phyloP scores from a whole-genome alignment of 1,140 invertebrate species.

The Octopus bimaculoides region DNA sequence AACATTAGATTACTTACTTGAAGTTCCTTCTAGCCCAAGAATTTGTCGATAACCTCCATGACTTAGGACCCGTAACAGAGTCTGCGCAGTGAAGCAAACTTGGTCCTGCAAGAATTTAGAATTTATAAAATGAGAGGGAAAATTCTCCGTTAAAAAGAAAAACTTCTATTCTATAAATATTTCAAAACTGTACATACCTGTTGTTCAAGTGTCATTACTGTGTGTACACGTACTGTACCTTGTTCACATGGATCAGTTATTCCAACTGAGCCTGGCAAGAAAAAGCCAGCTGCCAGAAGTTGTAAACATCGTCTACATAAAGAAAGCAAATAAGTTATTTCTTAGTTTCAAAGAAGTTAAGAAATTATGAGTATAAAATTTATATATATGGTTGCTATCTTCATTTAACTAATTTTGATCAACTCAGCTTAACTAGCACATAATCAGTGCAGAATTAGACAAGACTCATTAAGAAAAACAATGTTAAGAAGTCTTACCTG shows the following conservation, averaged over 20 bases:
- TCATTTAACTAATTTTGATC: not conserved
- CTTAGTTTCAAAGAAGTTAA: not conserved
- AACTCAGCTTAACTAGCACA: too few relatives aligned
- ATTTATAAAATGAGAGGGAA: not conserved
- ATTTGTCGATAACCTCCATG: conserved; percentile 91
- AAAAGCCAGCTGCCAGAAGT: conserved; percentile 87
- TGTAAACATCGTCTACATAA: conserved; percentile 74
- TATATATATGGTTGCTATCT: not conserved
- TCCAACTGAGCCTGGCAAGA: conserved; percentile 91
- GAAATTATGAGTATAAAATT: not conserved
- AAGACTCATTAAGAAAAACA: not conserved
- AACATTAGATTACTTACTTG: conserved; percentile 56
- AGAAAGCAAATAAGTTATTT: conserved; percentile 6
- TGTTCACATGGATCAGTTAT: conserved; percentile 92
- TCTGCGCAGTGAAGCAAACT: conserved; percentile 88
- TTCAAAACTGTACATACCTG: conserved; percentile 60
- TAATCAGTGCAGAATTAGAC: not conserved
- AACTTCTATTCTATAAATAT: not conserved
- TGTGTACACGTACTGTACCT: conserved; percentile 84
- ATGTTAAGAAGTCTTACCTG: conserved; percentile 47
- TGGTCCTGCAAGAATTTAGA: conserved; percentile 64
- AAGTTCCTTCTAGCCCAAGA: conserved; percentile 68
- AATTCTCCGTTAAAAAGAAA: not conserved
- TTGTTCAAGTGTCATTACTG: conserved; percentile 87
- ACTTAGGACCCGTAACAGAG: conserved; percentile 80